These are phyloP conservation scores for Adrianichthys oophorus DNA, from an alignment of 2,797 vertebrate genomes.

Conservation along the genomic window DNA sequence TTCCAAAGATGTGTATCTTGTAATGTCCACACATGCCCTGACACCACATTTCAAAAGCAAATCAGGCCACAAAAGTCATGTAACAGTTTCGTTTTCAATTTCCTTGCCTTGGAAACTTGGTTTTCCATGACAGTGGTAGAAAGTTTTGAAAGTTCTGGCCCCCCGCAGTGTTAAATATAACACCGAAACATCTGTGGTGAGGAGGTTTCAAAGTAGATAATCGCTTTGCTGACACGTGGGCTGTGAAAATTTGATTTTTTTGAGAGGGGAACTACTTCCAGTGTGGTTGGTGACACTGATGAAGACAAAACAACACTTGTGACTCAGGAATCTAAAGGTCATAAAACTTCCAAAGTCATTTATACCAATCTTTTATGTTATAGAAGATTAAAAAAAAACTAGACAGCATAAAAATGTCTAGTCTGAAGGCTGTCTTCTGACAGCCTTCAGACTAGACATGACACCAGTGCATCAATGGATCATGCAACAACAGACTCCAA, in stretches of 20 bases:
- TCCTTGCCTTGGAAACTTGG: slow-evolving; percentile 38
- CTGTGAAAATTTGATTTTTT: slow-evolving; percentile 28
- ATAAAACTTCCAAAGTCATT: slow-evolving; percentile 2
- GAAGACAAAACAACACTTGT: background rate
- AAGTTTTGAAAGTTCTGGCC: slow-evolving; percentile 33
- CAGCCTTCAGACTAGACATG: no score
- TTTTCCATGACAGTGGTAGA: slow-evolving; percentile 34
- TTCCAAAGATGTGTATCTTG: slow-evolving; percentile 2
- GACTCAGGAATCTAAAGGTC: slow-evolving; percentile 19
- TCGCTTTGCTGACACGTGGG: slow-evolving; percentile 36
- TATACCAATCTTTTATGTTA: background rate
- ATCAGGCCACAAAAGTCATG: slow-evolving; percentile 1
- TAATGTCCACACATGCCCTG: background rate
- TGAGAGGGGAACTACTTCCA: slow-evolving; percentile 20
- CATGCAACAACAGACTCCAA: slow-evolving; percentile 47
- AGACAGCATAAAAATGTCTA: slow-evolving; percentile 12
- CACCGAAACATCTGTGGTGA: slow-evolving; percentile 42
- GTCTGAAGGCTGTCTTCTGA: slow-evolving; percentile 54
- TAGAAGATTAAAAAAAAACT: slow-evolving; percentile 11
- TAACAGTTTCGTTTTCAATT: slow-evolving; percentile 40
- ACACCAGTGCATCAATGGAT: slow-evolving; percentile 52
- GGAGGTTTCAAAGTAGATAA: slow-evolving; percentile 55
- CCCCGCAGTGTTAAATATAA: slow-evolving; percentile 60
- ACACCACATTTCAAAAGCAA: slow-evolving; percentile 9
- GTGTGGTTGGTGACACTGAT: slow-evolving; percentile 20